Evolutionary conservation across 2,113 vertebrate species (phyloP), one percentile per base, ranked within the genome.

Genomic region (Leptobrachium leishanense): DNA sequence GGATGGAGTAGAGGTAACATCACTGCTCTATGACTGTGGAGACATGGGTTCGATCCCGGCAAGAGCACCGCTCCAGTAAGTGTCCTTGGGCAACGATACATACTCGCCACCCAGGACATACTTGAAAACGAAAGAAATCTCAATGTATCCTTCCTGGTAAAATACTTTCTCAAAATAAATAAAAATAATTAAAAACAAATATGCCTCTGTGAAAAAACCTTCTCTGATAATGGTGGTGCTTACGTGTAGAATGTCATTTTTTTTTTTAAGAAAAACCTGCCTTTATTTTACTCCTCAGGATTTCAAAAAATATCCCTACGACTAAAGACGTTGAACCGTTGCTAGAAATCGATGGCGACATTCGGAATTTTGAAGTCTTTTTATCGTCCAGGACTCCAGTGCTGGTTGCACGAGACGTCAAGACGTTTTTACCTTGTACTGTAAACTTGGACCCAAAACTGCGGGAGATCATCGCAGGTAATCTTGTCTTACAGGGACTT

Each of bases 361-460:
- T 97, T 74, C 91, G 97, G 65, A 99, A 95, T 86, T 99, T 99
- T 76, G 98, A 99, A 88, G 95, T 99, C 8, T 99, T 99, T 88
- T 88, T 99, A 20, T 97, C 97, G 68, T 99, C 98, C 0, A 89
- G 97, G 84, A 98, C 94, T 1, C 98, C 98, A 1, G 93, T 98
- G 82, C 96, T 99, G 72, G 92, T 96, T 9, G 91, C 95, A 66
- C 92, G 93, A 72, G 98, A 99, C 77, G 95, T 99, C 20, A 96
- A 98, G 85, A 96, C 93, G 69, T 99, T 99, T 84, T 87, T 99
- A 85, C 97, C 96, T 1, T 99, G 98, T 85, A 98, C 98, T 0
- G 97, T 99, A 65, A 99, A 99, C 84, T 88, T 99, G 79, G 98
- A 99, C 87, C 97, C 98, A 82, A 99, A 99, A 84, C 94, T 99